phyloP scores from a whole-genome alignment of 2,888 invertebrate genomes.

The Cataglyphis albicans region DNA sequence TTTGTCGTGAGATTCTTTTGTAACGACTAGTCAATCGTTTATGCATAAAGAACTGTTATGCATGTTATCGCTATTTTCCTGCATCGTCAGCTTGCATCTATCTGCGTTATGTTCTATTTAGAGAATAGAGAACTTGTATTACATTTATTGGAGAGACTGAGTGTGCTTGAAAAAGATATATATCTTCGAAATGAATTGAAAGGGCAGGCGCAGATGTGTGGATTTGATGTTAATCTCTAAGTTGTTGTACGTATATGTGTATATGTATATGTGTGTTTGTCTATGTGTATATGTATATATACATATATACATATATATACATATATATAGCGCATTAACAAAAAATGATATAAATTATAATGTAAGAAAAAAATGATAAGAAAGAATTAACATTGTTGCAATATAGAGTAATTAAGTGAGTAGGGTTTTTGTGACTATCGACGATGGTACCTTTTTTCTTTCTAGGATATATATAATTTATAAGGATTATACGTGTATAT shows the following conservation, averaged over 20 bases:
- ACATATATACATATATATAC: conserved; percentile 47
- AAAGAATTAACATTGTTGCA: conserved; percentile 74
- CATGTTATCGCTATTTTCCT: conserved; percentile 39
- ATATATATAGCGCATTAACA: conserved; percentile 55
- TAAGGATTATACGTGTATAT: conserved; percentile 40
- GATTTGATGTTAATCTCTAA: conserved; percentile 58
- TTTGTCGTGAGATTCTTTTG: conserved; percentile 66
- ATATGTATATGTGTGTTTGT: neutral
- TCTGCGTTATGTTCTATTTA: conserved; percentile 38
- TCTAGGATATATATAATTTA: conserved; percentile 51
- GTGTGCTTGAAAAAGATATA: neutral
- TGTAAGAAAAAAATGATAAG: conserved; percentile 54
- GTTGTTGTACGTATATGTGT: conserved; percentile 52
- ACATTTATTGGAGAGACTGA: conserved; percentile 27
- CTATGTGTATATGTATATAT: neutral
- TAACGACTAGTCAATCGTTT: conserved; percentile 70
- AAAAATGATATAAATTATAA: conserved; percentile 62
- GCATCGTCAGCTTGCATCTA: conserved; percentile 15
- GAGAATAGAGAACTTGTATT: conserved; percentile 25
- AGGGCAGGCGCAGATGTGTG: conserved; percentile 31
- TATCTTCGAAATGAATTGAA: neutral
- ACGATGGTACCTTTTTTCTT: conserved; percentile 69
- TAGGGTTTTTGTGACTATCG: conserved; percentile 66
- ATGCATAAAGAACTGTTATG: conserved; percentile 40
- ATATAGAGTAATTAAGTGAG: conserved; percentile 70